phyloP scores from a whole-genome alignment of 2,797 vertebrate species.

The Girardinus metallicus region DNA sequence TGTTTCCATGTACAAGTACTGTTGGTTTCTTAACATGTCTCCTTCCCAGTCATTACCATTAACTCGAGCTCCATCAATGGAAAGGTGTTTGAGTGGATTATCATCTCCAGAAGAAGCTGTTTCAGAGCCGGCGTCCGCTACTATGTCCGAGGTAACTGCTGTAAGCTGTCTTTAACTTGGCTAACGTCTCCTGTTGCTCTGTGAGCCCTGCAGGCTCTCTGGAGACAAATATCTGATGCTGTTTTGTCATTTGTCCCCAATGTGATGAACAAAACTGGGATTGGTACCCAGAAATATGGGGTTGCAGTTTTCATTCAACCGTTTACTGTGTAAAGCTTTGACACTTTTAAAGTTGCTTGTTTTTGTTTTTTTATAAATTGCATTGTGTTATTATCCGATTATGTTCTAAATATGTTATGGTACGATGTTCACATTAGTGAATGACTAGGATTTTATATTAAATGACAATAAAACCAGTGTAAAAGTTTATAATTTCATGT shows the following conservation, averaged over 20 bases:
- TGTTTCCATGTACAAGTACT: neutral
- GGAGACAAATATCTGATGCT: too few relatives aligned
- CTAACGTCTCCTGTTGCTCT: neutral
- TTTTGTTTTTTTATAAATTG: neutral
- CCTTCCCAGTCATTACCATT: conserved; percentile 86
- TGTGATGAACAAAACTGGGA: neutral
- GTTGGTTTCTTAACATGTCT: conserved; percentile 51
- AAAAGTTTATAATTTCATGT: neutral
- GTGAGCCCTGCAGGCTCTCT: too few relatives aligned
- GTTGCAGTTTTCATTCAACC: too few relatives aligned
- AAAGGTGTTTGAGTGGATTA: conserved; percentile 92
- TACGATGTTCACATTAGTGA: neutral
- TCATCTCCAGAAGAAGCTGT: conserved; percentile 95
- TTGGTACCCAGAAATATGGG: too few relatives aligned
- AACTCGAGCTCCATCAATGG: conserved; percentile 92
- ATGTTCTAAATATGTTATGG: neutral
- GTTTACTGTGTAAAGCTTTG: too few relatives aligned
- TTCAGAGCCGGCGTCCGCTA: conserved; percentile 96
- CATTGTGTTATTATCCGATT: neutral
- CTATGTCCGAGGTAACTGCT: conserved; percentile 90
- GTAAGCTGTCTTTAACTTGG: neutral
- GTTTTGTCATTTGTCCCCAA: neutral
- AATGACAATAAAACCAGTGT: neutral
- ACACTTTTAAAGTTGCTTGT: neutral
- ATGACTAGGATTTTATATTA: neutral